phyloP scores from a whole-genome alignment of 2,797 vertebrate genomes.

The Takifugu ocellatus region DNA sequence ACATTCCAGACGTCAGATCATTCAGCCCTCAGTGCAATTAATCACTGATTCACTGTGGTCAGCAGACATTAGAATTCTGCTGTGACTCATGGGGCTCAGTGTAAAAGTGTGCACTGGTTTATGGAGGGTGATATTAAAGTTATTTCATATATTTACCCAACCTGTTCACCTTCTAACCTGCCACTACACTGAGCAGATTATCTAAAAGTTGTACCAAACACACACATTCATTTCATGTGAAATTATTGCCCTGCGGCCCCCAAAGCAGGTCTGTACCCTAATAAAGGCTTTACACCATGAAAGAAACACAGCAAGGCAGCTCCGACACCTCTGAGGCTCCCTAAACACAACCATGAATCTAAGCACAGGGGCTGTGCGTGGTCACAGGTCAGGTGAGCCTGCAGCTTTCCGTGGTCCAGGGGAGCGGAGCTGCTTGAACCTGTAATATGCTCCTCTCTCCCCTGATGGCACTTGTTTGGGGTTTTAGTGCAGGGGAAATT shows the following conservation, averaged over 20 bases:
- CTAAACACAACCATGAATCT: conserved; percentile 42
- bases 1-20: conserved; percentile 11
- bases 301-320: conserved; percentile 70
- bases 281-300: conserved; percentile 76
- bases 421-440: conserved; percentile 82
- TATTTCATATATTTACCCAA: conserved; percentile 58
- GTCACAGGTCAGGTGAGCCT: conserved; percentile 74
- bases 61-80: conserved; percentile 16
- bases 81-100: conserved; percentile 38
- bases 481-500: conserved; percentile 76
- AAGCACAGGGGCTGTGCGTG: conserved; percentile 43
- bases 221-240: conserved; percentile 44
- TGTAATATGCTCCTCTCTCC: conserved; percentile 82
- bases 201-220: conserved; percentile 46
- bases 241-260: conserved; percentile 75
- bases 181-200: conserved; percentile 46
- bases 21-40: conserved; percentile 21
- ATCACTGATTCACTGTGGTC: conserved; percentile 31
- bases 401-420: conserved; percentile 66
- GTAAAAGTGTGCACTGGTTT: conserved; percentile 59
- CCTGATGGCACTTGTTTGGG: conserved; percentile 75
- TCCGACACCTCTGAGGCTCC: conserved; percentile 73
- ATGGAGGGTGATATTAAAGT: conserved; percentile 53
- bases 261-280: conserved; percentile 75
- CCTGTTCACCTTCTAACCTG: conserved; percentile 51